phyloP scores from a whole-genome alignment of 2,113 vertebrate genomes.

The Nettapus auritus region DNA sequence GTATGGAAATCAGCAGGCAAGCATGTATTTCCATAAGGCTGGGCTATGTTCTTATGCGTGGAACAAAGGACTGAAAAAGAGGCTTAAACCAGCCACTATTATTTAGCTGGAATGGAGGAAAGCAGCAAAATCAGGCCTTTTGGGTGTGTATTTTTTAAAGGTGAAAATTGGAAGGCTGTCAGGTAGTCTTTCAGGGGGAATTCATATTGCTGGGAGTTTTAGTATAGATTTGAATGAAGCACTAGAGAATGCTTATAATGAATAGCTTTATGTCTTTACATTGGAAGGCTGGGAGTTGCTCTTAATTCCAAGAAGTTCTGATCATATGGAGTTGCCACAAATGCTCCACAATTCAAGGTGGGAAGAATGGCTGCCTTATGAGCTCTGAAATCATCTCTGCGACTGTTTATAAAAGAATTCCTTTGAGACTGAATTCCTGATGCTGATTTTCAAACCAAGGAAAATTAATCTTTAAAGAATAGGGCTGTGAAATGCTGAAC shows the following conservation, averaged over 20 bases:
- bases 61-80: not conserved
- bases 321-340: not conserved
- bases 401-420: conserved; percentile 3
- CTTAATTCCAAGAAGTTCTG: not conserved
- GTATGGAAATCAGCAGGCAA: not conserved
- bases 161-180: not conserved
- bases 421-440: conserved; percentile 16
- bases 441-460: conserved; percentile 29
- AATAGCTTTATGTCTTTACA: not conserved
- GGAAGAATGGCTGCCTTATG: not conserved
- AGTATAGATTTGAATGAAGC: not conserved
- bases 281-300: not conserved
- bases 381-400: not conserved
- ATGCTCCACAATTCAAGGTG: conserved; percentile 26
- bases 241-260: not conserved
- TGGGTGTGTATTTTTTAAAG: not conserved
- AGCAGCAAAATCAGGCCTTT: not conserved
- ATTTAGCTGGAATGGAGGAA: not conserved
- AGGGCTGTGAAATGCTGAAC: conserved; percentile 19
- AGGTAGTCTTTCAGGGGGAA: not conserved
- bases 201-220: not conserved
- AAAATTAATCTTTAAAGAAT: conserved; percentile 39
- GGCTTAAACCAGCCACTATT: not conserved
- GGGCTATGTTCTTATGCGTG: not conserved
- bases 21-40: not conserved